These are phyloP conservation scores for Colletes collaris DNA, from an alignment of 2,888 invertebrate genomes.

Conservation along the genomic window DNA sequence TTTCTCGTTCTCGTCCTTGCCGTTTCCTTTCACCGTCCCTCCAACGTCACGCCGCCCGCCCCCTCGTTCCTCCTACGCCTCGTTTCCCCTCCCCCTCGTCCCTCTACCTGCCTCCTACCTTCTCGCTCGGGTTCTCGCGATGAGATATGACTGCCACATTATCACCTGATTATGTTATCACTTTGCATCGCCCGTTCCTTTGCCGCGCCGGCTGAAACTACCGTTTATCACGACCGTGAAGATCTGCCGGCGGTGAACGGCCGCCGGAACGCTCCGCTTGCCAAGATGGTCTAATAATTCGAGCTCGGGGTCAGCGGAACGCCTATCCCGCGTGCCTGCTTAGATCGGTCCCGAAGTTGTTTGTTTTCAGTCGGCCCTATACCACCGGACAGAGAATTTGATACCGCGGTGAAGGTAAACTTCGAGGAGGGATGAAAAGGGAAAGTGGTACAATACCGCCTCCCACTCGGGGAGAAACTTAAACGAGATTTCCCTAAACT, in stretches of 20 bases:
- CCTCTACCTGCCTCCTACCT: conserved; percentile 28
- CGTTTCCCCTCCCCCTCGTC: background rate
- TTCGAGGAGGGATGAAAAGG: too few relatives aligned
- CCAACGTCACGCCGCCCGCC: conserved; percentile 16
- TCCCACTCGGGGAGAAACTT: too few relatives aligned
- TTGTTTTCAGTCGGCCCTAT: background rate
- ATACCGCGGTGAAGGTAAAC: too few relatives aligned
- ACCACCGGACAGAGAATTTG: too few relatives aligned
- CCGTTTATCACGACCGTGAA: conserved; percentile 73
- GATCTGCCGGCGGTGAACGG: conserved; percentile 53
- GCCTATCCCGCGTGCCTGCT: background rate
- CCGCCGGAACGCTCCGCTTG: conserved; percentile 15
- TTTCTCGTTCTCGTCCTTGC: background rate
- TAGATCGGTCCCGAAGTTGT: background rate
- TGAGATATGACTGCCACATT: conserved; percentile 79
- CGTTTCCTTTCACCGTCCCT: conserved; percentile 27
- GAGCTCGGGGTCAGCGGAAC: background rate
- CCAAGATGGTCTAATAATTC: conserved; percentile 30
- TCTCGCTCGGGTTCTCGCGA: conserved; percentile 58
- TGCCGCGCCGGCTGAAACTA: conserved; percentile 72
- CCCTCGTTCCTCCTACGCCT: conserved; percentile 4
- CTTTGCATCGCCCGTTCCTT: conserved; percentile 79
- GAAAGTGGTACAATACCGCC: too few relatives aligned
- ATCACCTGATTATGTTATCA: conserved; percentile 82
- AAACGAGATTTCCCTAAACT: too few relatives aligned